phyloP scores from a whole-genome alignment of 2,113 vertebrate genomes.

The Pristiophorus japonicus region DNA sequence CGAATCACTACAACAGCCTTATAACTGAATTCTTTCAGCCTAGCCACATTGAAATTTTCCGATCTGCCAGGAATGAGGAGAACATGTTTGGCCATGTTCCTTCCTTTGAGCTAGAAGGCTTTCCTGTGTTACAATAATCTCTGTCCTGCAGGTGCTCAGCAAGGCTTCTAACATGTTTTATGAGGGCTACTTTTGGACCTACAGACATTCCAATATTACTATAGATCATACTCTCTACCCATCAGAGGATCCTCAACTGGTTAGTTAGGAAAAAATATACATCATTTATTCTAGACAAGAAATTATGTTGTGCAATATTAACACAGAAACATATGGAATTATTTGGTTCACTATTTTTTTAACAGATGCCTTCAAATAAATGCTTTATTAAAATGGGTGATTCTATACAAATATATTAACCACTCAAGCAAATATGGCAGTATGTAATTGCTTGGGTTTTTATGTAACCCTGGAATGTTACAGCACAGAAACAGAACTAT shows the following conservation, averaged over 20 bases:
- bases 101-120: background rate
- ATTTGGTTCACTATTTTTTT: background rate
- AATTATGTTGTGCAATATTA: background rate
- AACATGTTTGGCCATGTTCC: background rate
- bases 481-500: too few relatives aligned
- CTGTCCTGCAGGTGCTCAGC: background rate
- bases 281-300: background rate
- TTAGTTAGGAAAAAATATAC: background rate
- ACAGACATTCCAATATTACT: background rate
- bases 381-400: too few relatives aligned
- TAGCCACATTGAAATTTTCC: background rate
- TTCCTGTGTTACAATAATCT: background rate
- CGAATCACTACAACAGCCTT: background rate
- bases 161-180: background rate
- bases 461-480: too few relatives aligned
- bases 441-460: too few relatives aligned
- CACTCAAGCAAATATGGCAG: too few relatives aligned
- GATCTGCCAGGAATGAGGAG: background rate
- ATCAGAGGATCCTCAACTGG: background rate
- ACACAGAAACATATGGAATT: background rate
- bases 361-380: background rate
- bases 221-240: background rate
- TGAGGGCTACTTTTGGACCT: background rate
- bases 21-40: background rate
- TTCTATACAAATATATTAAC: too few relatives aligned